Base-by-base conservation (phyloP, 2,797 vertebrate species). In the Chromis chromis region DNA sequence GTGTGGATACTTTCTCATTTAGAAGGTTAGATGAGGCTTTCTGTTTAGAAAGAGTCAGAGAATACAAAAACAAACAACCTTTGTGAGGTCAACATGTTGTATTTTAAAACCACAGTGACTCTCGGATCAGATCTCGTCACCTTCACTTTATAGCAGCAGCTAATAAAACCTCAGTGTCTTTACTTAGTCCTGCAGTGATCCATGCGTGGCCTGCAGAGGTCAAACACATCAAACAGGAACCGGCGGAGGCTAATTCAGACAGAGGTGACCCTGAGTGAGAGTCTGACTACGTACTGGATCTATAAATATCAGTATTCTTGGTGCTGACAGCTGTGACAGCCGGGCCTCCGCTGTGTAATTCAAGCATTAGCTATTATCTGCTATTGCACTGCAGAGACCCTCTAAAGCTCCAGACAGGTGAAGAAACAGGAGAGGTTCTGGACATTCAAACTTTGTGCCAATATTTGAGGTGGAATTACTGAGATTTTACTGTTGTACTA, bases 201-300 rank as follows among this genome's bases (percentile, higher is more conserved):
- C 33, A 17, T 55, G 46, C 2, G 62, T 33, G 55, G 24, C 21
- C 48, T 1, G 27, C 17, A 17, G 42, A 61, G 68, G 70, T 82
- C 70, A 60, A 73, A 81, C 40, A 75, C 70, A 62, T 66, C 9
- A 31, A 53, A 63, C 31, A 39, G 12, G 22, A 70, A 65, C 24
- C 67, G 10, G 22, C 2, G 69, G 25, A 65, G 60, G 70, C 70
- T 84, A 61, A 76, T 82, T 87, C 8, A 3, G 76, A 78, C 16
- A 78, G 85, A 85, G 88, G 88, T 89, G 85, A 91, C 87, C 82
- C 65, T 6, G 52, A 22, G 78, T 48, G 72, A 46, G 46, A 61
- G 67, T 25, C 36, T 11, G 76, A 40, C 75, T 54, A 77, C 55
- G 81, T 68, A 65, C 62, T 22, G 53, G 59, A 48, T 36, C 84